Base-by-base conservation (phyloP, 2,113 vertebrate species). In the Stictonetta naevosa region DNA sequence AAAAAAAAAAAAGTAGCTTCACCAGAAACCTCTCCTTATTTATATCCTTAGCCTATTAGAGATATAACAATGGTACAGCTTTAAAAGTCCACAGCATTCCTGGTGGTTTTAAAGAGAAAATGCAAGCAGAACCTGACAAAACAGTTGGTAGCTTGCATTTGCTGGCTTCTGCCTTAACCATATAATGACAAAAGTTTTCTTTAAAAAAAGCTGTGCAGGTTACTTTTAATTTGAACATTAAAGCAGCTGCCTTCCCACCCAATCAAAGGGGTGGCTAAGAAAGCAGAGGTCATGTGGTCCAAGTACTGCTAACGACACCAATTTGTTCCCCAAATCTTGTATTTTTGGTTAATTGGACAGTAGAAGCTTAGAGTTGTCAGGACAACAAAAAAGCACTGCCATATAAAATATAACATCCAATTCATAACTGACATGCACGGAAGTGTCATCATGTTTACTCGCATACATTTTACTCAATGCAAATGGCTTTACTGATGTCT, bases 321-420 rank as follows among this genome's bases (percentile, higher is more conserved):
- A 9, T 72, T 78, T 59, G 23, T 50, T 50, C 33, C 26, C 42
- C 8, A 3, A 55, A 72, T 26, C 55, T 63, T 0, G 0, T 28
- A 6, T 26, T 59, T 92, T 91, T 55, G 42, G 8, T 77, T 48
- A 26, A 28, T 13, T 22, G 26, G 33, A 63, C 42, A 81, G 46
- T 13, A 63, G 10, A 46, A 68, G 10, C 25, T 21, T 78, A 38
- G n/a, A 76, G 36, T 0, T 77, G 21, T 44, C n/a, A 56, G 50
- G 36, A 56, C 52, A 81, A 71, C 2, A 92, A 56, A 73, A 59
- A 11, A 1, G 0, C 18, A 22, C 19, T 74, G 10, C 21, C 28
- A 81, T 82, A 75, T 36, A 84, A 96, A 93, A 46, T 4, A 8
- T 26, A 71, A 8, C 25, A 74, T 44, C 25, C 22, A 59, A 25